phyloP scores from a whole-genome alignment of 2,797 vertebrate species.

The Danio aesculapii region DNA sequence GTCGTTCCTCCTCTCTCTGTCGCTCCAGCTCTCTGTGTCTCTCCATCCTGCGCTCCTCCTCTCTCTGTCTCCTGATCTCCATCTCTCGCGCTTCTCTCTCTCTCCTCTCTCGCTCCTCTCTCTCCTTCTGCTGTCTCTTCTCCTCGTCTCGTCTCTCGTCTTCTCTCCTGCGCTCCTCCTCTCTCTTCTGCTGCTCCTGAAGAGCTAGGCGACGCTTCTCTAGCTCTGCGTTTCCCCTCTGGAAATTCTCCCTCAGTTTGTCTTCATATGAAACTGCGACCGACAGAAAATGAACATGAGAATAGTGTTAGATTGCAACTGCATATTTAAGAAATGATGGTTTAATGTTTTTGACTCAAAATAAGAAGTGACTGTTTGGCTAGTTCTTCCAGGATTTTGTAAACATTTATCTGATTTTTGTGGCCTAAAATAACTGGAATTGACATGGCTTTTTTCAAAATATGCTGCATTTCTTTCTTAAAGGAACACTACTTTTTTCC shows the following conservation, averaged over 20 bases:
- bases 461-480: too few species aligned
- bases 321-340: neutral
- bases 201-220: conserved; percentile 90
- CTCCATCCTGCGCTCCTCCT: conserved; percentile 78
- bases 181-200: conserved; percentile 88
- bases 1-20: conserved; percentile 64
- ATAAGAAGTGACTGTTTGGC: neutral
- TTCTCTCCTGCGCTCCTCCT: conserved; percentile 86
- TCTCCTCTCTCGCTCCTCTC: conserved; percentile 59
- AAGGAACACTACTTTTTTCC: too few species aligned
- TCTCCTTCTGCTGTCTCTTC: conserved; percentile 87
- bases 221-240: conserved; percentile 91
- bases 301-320: neutral
- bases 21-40: conserved; percentile 76
- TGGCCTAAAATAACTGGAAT: too few species aligned
- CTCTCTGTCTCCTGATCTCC: conserved; percentile 67
- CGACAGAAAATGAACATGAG: conserved; percentile 20
- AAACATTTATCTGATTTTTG: too few species aligned
- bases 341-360: neutral
- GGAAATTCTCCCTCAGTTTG: conserved; percentile 93
- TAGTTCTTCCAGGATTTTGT: neutral
- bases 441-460: too few species aligned
- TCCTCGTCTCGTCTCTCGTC: conserved; percentile 88
- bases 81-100: conserved; percentile 74
- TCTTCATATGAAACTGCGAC: conserved; percentile 91